Base-by-base conservation (phyloP, 1,140 invertebrate species). In the Drosophila murphyi region DNA sequence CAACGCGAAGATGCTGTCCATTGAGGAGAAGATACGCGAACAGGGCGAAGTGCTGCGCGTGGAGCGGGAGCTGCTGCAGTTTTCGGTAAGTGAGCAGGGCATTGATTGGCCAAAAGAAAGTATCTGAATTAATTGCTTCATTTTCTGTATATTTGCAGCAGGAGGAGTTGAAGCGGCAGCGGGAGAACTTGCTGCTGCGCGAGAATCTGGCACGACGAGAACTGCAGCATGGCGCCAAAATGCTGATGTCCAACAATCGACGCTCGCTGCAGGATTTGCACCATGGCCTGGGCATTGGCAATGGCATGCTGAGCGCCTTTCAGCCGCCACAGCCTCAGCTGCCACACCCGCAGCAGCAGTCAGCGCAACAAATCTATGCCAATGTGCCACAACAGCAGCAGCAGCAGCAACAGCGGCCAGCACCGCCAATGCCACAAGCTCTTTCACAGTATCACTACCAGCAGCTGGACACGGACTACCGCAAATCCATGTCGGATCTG, bases 81-180 rank as follows among this genome's bases (percentile, higher is more conserved):
- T 89, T 51, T 89, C 85, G 85, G 85, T 89, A 50, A 75, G 85
- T 45, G n/a, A 32, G 10, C 4, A 29, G 0, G 57, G 5, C 2
- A 34, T 34, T 0, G 5, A 3, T 34, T 0, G 5, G 3, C 6
- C n/a, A 41, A 4, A 43, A 28, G 32, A n/a, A 43, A 20, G 0
- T 2, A 8, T 37, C 3, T 55, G 29, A 61, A 8, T 4, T n/a
- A 29, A 28, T 10, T 68, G 35, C 1, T 2, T 12, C 0, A 20
- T 48, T 6, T 20, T 2, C n/a, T 35, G 2, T n/a, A 7, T 2
- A n/a, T n/a, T 68, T 96, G 34, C 96, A 97, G 91, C 95, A 96
- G 90, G 96, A 96, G 92, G 96, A 96, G 81, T 80, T 96, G n/a
- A 95, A 96, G 78, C 93, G 96, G 3, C 95, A 96, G 83, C 93